Evolutionary conservation across 92 coral and sea anemone genomes (phyloP), one percentile per base, ranked within the genome.

Genomic region (Hydrozoanthus gracilis): DNA sequence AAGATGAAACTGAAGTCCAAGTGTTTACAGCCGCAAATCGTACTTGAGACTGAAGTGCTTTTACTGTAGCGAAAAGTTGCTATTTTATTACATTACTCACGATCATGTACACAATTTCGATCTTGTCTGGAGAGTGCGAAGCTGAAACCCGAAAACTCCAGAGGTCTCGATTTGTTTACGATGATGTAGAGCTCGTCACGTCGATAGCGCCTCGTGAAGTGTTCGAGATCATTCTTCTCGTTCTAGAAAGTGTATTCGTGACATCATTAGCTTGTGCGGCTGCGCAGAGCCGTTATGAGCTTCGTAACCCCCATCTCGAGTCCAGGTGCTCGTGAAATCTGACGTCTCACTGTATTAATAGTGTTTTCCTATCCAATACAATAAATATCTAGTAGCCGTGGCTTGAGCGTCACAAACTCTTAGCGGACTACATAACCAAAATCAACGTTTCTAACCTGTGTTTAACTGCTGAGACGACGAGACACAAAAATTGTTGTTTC

Each of bases 161-260:
- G 73, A 66, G 18, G 5, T 9, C 18, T 17, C 51, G 7, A 77
- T 39, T 44, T 56, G 46, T 76, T 52, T 68, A 35, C 15, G 73
- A 64, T 76, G 45, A 20, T 65, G 44, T 80, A 58, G 11, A 2
- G 15, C 7, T 44, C 52, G 75, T 47, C 49, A 80, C 85, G 85
- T 80, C 74, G 85, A 80, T 80, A 50, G 58, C 44, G 5, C 60
- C 8, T 80, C 85, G 74, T 64, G 85, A 47, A 46, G 20, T 11
- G 49, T 64, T 80, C 85, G 85, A 45, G 73, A 65, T 48, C 47
- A 17, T 18, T 51, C 51, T 44, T 17, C 18, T 7, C 4, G 18
- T 47, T 80, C 85, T 80, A 58, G 85, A 80, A 48, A 67, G 7
- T 48, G 64, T 74, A 17, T 64, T 80, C 74, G 85, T 80, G 73